Conservation (phyloP, 2,797 vertebrate genomes). For the Megalops cyprinoides region DNA sequence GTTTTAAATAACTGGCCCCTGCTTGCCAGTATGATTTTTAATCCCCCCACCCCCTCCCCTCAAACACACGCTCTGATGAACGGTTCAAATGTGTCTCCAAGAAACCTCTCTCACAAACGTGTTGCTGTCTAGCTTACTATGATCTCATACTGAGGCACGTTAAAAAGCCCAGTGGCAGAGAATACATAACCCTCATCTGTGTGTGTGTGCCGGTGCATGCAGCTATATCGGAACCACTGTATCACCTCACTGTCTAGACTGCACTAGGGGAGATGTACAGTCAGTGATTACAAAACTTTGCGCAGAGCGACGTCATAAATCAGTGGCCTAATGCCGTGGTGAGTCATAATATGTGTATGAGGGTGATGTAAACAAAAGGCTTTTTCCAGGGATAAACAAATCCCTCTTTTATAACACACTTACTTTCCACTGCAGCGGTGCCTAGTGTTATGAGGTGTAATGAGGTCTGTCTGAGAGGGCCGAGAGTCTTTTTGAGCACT, state of each 20-base stretch:
- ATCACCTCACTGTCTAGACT: slow-evolving; percentile 30
- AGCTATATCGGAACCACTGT: background rate
- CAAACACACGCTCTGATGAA: background rate
- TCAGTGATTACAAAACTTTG: slow-evolving; percentile 28
- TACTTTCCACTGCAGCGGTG: background rate
- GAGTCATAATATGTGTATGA: slow-evolving; percentile 20
- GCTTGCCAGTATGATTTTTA: too few relatives aligned
- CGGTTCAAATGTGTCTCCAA: background rate
- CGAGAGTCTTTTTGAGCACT: too few relatives aligned
- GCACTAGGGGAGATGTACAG: slow-evolving; percentile 6
- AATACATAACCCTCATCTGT: background rate
- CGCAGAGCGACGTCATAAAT: background rate
- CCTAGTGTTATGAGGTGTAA: too few relatives aligned
- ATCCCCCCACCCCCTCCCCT: too few relatives aligned
- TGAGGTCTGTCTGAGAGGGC: too few relatives aligned
- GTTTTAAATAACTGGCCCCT: too few relatives aligned
- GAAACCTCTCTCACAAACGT: too few relatives aligned
- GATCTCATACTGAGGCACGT: background rate
- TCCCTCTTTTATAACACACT: background rate
- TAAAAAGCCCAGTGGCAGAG: background rate
- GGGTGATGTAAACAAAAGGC: slow-evolving; percentile 24
- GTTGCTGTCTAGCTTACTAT: slow-evolving; percentile 1
- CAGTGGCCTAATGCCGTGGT: background rate
- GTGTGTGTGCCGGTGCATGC: background rate
- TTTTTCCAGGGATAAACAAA: slow-evolving; percentile 23